Evolutionary conservation across 2,888 invertebrate species (phyloP).

Genomic region (Pelosia muscerda): DNA sequence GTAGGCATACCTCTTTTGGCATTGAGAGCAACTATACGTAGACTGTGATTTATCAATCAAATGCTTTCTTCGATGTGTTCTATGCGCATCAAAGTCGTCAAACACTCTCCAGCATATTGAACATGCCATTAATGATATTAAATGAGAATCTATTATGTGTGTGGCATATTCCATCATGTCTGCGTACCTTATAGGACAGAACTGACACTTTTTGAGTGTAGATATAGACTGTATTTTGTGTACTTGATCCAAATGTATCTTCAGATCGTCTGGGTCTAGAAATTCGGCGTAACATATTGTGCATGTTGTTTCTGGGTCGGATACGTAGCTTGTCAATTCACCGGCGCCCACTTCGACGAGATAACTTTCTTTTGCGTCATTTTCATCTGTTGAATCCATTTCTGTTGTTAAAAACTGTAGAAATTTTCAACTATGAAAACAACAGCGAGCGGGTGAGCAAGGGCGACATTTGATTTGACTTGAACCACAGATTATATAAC

Average conservation of each 20-base stretch:
- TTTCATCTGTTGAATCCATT: conserved; percentile 35
- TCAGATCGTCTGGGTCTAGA: conserved; percentile 69
- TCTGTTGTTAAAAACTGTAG: conserved; percentile 2
- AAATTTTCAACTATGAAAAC: not conserved
- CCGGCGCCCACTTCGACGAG: conserved; percentile 25
- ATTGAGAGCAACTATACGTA: conserved; percentile 65
- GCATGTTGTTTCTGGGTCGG: conserved; percentile 40
- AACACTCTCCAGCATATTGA: conserved; percentile 65
- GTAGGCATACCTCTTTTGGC: conserved; percentile 51
- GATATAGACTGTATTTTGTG: conserved; percentile 50
- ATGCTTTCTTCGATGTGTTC: conserved; percentile 65
- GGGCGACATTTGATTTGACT: too few relatives aligned
- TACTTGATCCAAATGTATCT: conserved; percentile 65
- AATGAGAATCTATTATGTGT: conserved; percentile 67
- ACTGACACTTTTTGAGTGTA: conserved; percentile 54
- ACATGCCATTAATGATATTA: conserved; percentile 60
- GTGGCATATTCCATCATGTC: conserved; percentile 59
- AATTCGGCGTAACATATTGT: conserved; percentile 60
- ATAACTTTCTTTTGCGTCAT: conserved; percentile 19
- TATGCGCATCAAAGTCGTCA: conserved; percentile 33
- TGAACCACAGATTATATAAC: too few relatives aligned
- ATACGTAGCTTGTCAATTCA: not conserved
- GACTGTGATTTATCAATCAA: conserved; percentile 21
- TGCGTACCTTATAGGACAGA: conserved; percentile 57
- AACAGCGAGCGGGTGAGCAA: too few relatives aligned